phyloP scores from a whole-genome alignment of 2,797 vertebrate species.

The Oceanodroma leucorhoa region DNA sequence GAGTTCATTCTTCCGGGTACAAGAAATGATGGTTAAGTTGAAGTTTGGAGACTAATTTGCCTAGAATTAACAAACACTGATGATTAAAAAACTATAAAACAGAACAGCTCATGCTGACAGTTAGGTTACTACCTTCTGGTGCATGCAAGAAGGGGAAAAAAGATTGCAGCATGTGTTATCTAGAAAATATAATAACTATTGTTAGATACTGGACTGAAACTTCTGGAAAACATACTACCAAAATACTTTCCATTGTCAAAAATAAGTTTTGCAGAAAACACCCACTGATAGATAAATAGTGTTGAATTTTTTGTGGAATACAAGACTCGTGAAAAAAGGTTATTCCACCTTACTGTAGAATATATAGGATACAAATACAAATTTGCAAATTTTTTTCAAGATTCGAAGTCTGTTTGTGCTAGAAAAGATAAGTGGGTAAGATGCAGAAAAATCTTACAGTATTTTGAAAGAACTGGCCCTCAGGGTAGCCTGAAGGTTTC shows the following conservation, averaged over 20 bases:
- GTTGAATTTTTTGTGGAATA: not conserved
- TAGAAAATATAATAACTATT: not conserved
- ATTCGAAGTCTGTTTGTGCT: not conserved
- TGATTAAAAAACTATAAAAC: not conserved
- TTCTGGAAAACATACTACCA: not conserved
- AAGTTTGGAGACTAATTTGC: not conserved
- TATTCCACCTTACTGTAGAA: not conserved
- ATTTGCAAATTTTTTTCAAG: not conserved
- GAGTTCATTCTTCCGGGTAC: not conserved
- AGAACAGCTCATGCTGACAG: not conserved
- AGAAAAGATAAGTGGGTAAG: not conserved
- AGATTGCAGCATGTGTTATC: not conserved
- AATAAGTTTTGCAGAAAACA: not conserved
- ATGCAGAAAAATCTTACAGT: not conserved
- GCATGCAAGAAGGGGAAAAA: not conserved
- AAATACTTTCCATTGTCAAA: not conserved
- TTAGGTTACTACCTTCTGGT: not conserved
- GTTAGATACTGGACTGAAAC: not conserved
- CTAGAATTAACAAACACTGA: not conserved
- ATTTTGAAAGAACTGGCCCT: not conserved
- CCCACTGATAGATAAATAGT: not conserved
- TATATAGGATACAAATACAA: not conserved
- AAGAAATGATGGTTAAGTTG: not conserved
- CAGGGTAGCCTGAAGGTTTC: not conserved
- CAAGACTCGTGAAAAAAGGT: not conserved